These are phyloP conservation scores for Naja naja DNA, from an alignment of 2,113 vertebrate species.

Conservation along the genomic window DNA sequence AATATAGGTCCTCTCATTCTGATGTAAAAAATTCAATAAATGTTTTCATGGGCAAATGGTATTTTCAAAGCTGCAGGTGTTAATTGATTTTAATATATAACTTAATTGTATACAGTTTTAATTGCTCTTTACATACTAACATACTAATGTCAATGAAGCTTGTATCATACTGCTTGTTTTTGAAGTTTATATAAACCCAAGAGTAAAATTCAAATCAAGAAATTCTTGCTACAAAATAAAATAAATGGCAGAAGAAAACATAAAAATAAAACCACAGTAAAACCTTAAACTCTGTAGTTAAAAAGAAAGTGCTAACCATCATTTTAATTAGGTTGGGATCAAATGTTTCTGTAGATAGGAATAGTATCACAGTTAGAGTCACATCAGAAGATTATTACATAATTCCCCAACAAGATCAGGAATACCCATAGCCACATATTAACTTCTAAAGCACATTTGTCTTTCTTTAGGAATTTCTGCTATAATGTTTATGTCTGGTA, in stretches of 20 bases:
- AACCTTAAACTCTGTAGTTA: background rate
- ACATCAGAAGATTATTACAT: background rate
- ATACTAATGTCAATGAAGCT: background rate
- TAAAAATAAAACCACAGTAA: background rate
- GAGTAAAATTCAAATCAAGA: background rate
- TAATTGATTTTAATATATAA: constrained; percentile 2
- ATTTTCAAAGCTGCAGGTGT: background rate
- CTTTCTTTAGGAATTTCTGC: background rate
- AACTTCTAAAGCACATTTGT: background rate
- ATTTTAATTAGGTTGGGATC: background rate
- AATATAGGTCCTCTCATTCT: background rate
- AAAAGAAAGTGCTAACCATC: background rate
- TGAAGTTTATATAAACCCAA: background rate
- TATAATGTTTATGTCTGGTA: background rate
- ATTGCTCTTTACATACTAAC: background rate
- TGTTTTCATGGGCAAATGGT: background rate
- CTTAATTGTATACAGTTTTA: background rate
- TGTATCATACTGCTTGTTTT: background rate
- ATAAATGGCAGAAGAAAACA: background rate
- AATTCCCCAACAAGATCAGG: background rate
- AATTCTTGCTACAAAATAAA: background rate
- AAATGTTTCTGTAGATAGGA: background rate
- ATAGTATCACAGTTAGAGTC: background rate
- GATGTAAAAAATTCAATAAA: background rate
- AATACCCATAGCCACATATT: background rate